Percentiles rank a stretch among this genome's conserved stretches.
Conservation (phyloP, 35 echinoderm and acorn worm species). For the Antedon bifida region DNA sequence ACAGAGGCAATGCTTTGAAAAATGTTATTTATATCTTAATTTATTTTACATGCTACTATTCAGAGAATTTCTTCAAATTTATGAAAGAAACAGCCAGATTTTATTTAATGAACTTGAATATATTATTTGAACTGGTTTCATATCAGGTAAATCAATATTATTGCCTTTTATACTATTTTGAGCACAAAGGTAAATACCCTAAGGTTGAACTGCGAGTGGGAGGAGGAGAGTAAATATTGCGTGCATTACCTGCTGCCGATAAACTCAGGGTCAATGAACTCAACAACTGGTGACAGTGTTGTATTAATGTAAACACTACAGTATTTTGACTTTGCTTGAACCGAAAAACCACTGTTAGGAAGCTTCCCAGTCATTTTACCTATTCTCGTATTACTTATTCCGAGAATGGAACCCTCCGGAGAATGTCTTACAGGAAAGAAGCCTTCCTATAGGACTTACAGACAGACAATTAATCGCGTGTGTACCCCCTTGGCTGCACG, state of each 20-base stretch:
- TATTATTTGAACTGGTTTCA: too few species aligned
- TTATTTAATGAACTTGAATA: too few species aligned
- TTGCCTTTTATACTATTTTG: not conserved
- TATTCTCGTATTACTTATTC: not conserved
- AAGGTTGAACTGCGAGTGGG: not conserved
- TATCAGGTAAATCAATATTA: too few species aligned
- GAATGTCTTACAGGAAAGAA: not conserved
- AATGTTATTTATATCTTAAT: too few species aligned
- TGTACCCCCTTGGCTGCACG: too few species aligned
- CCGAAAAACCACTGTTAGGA: not conserved
- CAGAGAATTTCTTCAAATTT: too few species aligned
- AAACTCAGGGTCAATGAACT: not conserved
- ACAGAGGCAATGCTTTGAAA: too few species aligned
- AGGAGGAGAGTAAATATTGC: not conserved
- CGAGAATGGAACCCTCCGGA: not conserved
- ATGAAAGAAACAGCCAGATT: too few species aligned
- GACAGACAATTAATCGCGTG: too few species aligned
- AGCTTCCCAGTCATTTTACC: not conserved
- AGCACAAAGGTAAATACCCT: not conserved
- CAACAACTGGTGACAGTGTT: not conserved
- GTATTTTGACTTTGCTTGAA: not conserved
- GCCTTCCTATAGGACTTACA: too few species aligned
- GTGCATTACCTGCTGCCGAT: not conserved
- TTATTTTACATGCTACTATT: too few species aligned
- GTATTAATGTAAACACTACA: not conserved